Base-by-base conservation (phyloP, 1,140 invertebrate genomes). In the Neodiprion virginianus region DNA sequence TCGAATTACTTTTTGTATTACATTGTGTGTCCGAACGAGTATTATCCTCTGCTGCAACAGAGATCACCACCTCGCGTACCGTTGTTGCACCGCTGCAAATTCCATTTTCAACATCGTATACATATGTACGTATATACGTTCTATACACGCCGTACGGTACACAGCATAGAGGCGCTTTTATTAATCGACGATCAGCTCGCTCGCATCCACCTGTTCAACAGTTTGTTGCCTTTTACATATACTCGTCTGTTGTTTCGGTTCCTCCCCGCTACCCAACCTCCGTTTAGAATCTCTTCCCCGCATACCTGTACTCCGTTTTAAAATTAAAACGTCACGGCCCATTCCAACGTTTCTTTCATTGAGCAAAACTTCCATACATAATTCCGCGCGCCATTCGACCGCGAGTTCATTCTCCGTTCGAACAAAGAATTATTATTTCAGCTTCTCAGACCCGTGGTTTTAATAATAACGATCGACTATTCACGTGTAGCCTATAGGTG, bases 401-500 rank as follows among this genome's bases (percentile, higher is more conserved):
- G 11, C 21, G 11, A 21, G 9, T 69, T 69, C 69, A 75, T 75
- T 75, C 66, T 70, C 72, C 74, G 72, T 75, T 75, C 71, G 67
- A 75, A 75, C 74, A 75, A 75, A 75, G 74, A 69, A 72, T n/a
- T 47, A 48, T 40, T 50, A 71, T 23, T 70, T 17, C 21, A n/a
- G 12, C 12, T 72, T 21, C 49, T 12, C 8, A 65, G 17, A 67
- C 50, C 69, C 73, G 68, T 48, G 67, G 28, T 40, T 40, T 40
- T 40, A 40, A 40, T 40, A 28, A 14, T 67, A 21, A 28, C 49
- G n/a, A 21, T 49, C 28, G 48, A 53, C 48, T n/a, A 12, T 23
- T 74, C 68, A 74, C 67, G 72, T 68, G 5, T 68, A 68, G 1
- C 28, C 12, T 23, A 12, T 40, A 40, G 28, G 2, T 40, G 28